Evolutionary conservation across 2,113 vertebrate species (phyloP).

Genomic region (Propithecus coquereli): DNA sequence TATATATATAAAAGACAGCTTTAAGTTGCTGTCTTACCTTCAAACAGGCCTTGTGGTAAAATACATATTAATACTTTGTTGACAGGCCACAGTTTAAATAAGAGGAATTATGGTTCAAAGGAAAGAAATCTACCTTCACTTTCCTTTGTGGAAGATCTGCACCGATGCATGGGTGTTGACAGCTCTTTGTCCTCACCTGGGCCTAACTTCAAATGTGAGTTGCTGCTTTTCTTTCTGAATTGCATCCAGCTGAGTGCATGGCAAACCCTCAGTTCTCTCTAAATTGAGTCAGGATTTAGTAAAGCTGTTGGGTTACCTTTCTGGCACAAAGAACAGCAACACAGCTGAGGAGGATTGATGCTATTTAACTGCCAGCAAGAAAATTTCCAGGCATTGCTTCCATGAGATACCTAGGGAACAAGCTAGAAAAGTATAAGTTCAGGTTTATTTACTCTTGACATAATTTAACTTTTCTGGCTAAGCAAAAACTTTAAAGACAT

Average conservation of each 20-base stretch:
- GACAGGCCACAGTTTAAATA: neutral
- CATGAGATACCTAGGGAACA: neutral
- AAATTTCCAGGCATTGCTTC: neutral
- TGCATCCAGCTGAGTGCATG: neutral
- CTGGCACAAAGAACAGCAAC: neutral
- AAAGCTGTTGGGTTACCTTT: neutral
- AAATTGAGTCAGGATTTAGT: neutral
- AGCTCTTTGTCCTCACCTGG: neutral
- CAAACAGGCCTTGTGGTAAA: neutral
- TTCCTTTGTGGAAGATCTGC: neutral
- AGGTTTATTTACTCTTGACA: neutral
- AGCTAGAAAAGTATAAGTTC: neutral
- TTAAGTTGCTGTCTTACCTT: neutral
- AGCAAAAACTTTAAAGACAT: neutral
- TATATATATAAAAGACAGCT: neutral
- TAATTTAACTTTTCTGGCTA: neutral
- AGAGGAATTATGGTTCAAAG: neutral
- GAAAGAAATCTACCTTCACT: neutral
- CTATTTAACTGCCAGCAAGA: neutral
- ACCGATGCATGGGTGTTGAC: neutral
- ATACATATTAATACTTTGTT: neutral
- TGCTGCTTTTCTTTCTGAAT: constrained; percentile 3
- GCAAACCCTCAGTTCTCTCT: neutral
- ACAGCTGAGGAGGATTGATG: constrained; percentile 3
- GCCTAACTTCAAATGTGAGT: neutral